These are phyloP conservation scores for Cephus spinipes DNA, from an alignment of 2,888 invertebrate genomes.

Conservation along the genomic window DNA sequence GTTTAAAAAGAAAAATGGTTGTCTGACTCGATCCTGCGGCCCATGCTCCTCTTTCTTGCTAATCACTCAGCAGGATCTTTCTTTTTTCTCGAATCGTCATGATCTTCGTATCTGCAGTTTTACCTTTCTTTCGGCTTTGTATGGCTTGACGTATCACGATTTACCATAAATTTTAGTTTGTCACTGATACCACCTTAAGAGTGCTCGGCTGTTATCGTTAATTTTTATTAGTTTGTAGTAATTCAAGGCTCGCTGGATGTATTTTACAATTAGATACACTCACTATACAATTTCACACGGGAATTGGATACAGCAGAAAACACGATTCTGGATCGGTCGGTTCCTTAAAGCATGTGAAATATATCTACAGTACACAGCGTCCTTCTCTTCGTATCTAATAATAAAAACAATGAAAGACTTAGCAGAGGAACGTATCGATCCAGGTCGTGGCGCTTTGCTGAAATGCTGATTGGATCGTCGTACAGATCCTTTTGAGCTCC, in stretches of 20 bases:
- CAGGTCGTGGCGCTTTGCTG: neutral
- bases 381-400: neutral
- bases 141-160: neutral
- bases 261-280: neutral
- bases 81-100: neutral
- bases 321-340: neutral
- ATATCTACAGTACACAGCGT: neutral
- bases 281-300: neutral
- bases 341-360: neutral
- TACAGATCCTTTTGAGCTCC: constrained; percentile 23
- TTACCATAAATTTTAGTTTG: neutral
- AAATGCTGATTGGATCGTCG: constrained; percentile 8
- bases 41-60: neutral
- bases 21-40: neutral
- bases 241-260: neutral
- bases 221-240: neutral
- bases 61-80: neutral
- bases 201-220: neutral
- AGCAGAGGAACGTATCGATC: neutral
- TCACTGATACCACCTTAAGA: neutral
- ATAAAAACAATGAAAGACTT: neutral
- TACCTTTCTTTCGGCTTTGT: neutral
- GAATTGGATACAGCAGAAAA: neutral
- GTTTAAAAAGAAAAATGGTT: neutral
- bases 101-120: neutral